phyloP scores from a whole-genome alignment of 2,797 vertebrate genomes.

The Luscinia luscinia region DNA sequence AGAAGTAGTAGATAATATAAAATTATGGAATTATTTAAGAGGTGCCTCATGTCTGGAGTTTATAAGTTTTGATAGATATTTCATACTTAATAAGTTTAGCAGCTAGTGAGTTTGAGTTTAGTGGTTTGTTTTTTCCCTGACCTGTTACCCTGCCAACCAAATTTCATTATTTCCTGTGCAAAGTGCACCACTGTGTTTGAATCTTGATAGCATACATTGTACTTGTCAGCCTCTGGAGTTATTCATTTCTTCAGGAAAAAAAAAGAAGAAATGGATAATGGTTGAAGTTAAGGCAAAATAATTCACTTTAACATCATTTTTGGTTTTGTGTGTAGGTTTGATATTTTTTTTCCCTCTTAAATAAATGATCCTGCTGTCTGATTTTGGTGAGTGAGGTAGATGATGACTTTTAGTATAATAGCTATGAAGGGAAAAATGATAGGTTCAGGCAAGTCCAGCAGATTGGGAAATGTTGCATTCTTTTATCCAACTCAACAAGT shows the following conservation, averaged over 20 bases:
- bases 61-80: not conserved
- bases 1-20: not conserved
- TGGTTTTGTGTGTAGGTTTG: not conserved
- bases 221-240: not conserved
- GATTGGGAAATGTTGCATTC: not conserved
- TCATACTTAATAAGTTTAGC: not conserved
- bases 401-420: not conserved
- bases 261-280: no score
- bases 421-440: not conserved
- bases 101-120: not conserved
- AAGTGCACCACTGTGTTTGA: not conserved
- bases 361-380: not conserved
- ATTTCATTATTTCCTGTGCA: not conserved
- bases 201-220: not conserved
- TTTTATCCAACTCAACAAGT: not conserved
- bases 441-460: not conserved
- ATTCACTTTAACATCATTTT: not conserved
- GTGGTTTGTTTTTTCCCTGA: not conserved
- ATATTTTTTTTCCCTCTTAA: not conserved
- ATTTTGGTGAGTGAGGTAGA: not conserved
- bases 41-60: not conserved
- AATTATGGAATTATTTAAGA: not conserved
- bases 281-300: not conserved
- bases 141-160: not conserved
- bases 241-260: not conserved